Conservation (phyloP, 2,888 invertebrate species). For the Callimorpha dominula region DNA sequence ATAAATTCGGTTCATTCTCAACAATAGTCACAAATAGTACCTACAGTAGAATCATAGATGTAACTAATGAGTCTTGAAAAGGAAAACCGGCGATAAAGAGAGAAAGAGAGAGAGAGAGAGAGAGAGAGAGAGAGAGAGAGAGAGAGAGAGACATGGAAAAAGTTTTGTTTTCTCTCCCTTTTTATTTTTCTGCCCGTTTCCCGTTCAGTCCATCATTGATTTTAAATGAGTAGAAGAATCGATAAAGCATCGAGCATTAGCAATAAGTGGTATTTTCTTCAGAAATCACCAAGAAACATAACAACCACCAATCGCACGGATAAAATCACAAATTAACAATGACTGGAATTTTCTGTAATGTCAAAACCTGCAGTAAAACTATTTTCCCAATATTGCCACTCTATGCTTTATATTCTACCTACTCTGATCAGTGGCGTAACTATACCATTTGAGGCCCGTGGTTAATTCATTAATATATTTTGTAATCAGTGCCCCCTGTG, state of each 20-base stretch:
- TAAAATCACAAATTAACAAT: background rate
- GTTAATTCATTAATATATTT: too few relatives aligned
- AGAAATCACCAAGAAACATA: background rate
- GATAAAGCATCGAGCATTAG: background rate
- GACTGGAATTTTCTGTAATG: background rate
- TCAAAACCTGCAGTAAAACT: background rate
- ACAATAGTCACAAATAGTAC: background rate
- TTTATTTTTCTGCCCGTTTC: too few relatives aligned
- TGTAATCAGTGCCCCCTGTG: too few relatives aligned
- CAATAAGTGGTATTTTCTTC: background rate
- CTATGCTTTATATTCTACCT: background rate
- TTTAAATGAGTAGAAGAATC: background rate
- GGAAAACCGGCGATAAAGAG: background rate
- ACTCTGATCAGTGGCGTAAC: too few relatives aligned
- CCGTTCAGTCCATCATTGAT: too few relatives aligned
- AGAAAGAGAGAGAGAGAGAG: background rate
- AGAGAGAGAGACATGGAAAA: too few relatives aligned
- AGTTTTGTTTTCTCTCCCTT: too few relatives aligned
- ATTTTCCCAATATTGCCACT: background rate
- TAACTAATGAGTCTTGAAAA: background rate
- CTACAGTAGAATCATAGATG: background rate
- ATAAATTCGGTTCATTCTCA: background rate
- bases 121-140: too few relatives aligned
- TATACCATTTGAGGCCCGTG: too few relatives aligned
- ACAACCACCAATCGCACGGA: background rate